phyloP scores from a whole-genome alignment of 2,113 vertebrate species.

The Zosterops hypoxanthus region DNA sequence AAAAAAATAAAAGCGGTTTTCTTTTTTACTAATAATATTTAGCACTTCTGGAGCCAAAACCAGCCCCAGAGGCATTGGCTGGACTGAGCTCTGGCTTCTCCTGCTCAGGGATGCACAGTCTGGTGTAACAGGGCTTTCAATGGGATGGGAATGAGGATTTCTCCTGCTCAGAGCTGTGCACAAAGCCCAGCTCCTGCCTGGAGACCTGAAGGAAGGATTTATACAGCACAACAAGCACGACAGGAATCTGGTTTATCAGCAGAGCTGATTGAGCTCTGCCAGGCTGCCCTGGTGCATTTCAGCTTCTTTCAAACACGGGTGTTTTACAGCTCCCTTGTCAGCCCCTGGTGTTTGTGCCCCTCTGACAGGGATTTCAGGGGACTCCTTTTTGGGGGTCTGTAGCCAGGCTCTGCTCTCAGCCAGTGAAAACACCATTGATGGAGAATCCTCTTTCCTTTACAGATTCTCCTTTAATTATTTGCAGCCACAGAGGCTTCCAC shows the following conservation, averaged over 20 bases:
- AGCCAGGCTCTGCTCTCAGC: background rate
- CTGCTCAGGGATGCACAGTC: background rate
- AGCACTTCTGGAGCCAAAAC: background rate
- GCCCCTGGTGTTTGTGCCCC: background rate
- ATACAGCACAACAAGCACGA: fast-evolving
- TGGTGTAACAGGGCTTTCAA: fast-evolving
- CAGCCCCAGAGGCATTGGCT: background rate
- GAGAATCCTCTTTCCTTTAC: background rate
- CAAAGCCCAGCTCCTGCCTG: background rate
- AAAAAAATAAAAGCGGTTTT: background rate
- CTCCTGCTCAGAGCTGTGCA: background rate
- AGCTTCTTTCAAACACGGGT: background rate
- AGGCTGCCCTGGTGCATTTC: background rate
- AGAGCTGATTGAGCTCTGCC: background rate
- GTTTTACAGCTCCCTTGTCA: background rate
- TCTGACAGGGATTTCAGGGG: background rate
- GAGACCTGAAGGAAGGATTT: background rate
- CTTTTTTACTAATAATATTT: background rate
- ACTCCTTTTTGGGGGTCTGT: background rate
- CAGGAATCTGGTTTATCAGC: background rate
- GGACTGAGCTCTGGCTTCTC: background rate
- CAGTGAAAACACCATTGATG: background rate
- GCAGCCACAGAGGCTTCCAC: background rate
- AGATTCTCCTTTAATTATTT: background rate
- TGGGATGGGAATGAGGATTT: background rate